A percentile compares a stretch with the other conserved stretches of the same genome.
These are phyloP conservation scores for Meandrusa payeni DNA, from an alignment of 2,888 invertebrate species.

Conservation along the genomic window DNA sequence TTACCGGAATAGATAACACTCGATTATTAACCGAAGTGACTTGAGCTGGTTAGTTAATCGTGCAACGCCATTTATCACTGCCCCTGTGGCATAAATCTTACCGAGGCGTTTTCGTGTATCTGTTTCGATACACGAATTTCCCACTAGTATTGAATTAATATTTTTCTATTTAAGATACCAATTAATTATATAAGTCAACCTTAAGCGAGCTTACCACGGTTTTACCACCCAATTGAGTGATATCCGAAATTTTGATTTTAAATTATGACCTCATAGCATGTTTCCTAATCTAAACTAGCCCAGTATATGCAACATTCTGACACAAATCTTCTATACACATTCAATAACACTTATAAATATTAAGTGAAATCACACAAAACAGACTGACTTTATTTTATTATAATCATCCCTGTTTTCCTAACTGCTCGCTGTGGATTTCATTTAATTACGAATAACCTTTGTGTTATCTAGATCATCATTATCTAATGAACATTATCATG, in stretches of 20 bases:
- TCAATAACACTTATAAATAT: conserved; percentile 76
- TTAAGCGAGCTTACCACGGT: conserved; percentile 64
- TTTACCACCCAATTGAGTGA: conserved; percentile 37
- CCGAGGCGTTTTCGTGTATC: conserved; percentile 20
- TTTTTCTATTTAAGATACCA: conserved; percentile 32
- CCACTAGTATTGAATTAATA: conserved; percentile 21
- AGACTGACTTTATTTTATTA: conserved; percentile 62
- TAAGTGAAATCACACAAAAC: conserved; percentile 74
- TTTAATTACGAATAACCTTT: conserved; percentile 65
- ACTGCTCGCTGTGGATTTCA: conserved; percentile 71
- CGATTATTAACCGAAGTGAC: conserved; percentile 31
- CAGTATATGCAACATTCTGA: conserved; percentile 52
- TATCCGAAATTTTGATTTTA: conserved; percentile 41
- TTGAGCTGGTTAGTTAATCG: conserved; percentile 29
- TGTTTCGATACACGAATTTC: conserved; percentile 34
- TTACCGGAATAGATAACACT: conserved; percentile 4
- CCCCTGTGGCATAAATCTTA: conserved; percentile 21
- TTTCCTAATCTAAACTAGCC: conserved; percentile 63
- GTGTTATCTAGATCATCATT: conserved; percentile 71
- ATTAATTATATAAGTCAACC: conserved; percentile 59
- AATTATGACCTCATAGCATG: conserved; percentile 46
- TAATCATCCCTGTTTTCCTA: conserved; percentile 80
- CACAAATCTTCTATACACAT: conserved; percentile 72
- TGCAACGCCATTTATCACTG: conserved; percentile 28
- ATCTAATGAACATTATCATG: conserved; percentile 77